Base-by-base conservation (phyloP, 1,140 invertebrate genomes). In the Papilio xuthus region DNA sequence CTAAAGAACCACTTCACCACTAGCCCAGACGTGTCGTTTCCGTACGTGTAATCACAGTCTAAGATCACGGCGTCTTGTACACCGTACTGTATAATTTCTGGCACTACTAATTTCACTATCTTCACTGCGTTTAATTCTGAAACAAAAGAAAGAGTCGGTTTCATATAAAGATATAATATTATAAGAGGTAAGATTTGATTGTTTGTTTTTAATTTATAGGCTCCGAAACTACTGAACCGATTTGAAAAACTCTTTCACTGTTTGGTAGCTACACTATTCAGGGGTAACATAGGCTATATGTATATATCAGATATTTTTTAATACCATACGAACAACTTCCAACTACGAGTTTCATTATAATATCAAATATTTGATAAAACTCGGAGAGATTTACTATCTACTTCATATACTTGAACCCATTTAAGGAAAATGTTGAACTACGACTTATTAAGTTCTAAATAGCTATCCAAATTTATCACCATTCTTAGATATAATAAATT, bases 1-100 rank as follows among this genome's bases (percentile, higher is more conserved):
- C 96, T 96, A 88, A 97, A 96, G 90, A 95, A 97, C 97, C 97
- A 97, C 89, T 97, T 97, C 77, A 97, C 96, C 44, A 97, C 96
- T 41, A 97, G 90, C 41, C 95, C 96, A 2, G 88, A 82, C 8
- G 92, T 93, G 71, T 95, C 92, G 56, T 96, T 96, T 50, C 96
- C 91, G 28, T 87, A 87, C 20, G 95, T 94, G 89, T 97, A 97
- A 87, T 97, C 95, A 94, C 97, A 97, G 90, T 97, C 97, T 79
- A 97, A 91, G 41, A 97, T 94, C 4, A 96, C 95, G n/a, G 95
- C 93, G 72, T 95, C 94, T n/a, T 94, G 92, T 4, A 96, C 95
- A 63, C 96, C 96, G 81, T 96, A 96, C 80, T 95, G 95, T 20
- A 97, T 95, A 75, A 96, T 94, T 84, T 95, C 94, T 73, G 97